Base-by-base conservation (phyloP, 2,113 vertebrate species). In the Melanerpes formicivorus region DNA sequence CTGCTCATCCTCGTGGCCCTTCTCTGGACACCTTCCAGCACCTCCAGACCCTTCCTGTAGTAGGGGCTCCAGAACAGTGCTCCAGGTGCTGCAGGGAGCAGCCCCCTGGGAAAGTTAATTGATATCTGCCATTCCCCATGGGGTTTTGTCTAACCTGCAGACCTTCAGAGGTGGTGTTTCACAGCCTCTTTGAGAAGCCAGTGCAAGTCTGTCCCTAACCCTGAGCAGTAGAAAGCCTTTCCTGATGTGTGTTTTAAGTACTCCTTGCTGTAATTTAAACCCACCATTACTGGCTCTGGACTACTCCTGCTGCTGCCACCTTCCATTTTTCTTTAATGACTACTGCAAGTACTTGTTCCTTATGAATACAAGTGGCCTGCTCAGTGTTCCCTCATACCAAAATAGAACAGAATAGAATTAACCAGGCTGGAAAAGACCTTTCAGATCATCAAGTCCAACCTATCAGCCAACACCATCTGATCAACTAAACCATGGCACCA, bases 251-350 rank as follows among this genome's bases (percentile, higher is more conserved):
- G 50, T 50, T 70, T 52, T 14, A 32, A 90, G 56, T 86, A 84
- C 30, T 80, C 54, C 44, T 84, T 84, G 42, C 66, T 88, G 86
- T 80, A 87, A 78, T 74, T 92, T 90, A 84, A 90, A 86, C 66
- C 27, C 44, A 60, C 30, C 82, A 30, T 94, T 92, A 88, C 72
- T 74, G 69, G 62, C 37, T 92, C 80, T 74, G 23, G 32, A 80
- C 23, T 86, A 84, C 82, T 91, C 54, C 44, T 88, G 66, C 72
- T 17, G 37, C 66, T 69, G 69, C 73, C 58, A 64, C 27, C 54
- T 83, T 92, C 73, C 27, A 80, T 88, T 95, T 94, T 93, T 88
- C 74, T 78, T 88, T 83, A 86, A 83, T 52, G 88, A 80, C 70
- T 80, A 60, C 27, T 74, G 32, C 88, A 87, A 69, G 78, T 74